Evolutionary conservation across 2,113 vertebrate species (phyloP).

Genomic region (Ifrita kowaldi): DNA sequence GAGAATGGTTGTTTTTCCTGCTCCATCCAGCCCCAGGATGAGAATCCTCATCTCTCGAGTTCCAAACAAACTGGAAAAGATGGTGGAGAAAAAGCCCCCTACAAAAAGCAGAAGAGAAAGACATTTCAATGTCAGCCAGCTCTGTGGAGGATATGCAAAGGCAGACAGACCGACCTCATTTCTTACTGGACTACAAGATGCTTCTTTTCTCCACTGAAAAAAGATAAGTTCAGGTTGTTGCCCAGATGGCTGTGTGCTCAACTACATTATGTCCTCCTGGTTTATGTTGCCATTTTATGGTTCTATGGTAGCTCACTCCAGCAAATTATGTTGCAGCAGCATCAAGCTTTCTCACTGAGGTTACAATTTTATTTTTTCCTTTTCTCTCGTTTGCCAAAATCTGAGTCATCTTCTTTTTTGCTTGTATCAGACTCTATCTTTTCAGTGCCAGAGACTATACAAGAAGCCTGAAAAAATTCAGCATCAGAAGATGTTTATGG

Average conservation of each 20-base stretch:
- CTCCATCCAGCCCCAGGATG: constrained; percentile 94
- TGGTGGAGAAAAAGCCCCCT: constrained; percentile 95
- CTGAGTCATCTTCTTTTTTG: not conserved
- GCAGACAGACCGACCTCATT: not conserved
- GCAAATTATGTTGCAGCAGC: not conserved
- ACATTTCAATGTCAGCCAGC: not conserved
- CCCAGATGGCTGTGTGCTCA: not conserved
- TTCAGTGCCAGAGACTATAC: not conserved
- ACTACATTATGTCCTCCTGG: not conserved
- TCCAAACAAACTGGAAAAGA: constrained; percentile 94
- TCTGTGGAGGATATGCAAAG: fast-evolving
- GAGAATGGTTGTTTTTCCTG: constrained; percentile 96
- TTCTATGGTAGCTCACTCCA: not conserved
- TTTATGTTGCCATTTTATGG: not conserved
- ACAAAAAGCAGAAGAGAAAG: not conserved
- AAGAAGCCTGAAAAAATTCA: not conserved
- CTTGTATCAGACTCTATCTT: not conserved
- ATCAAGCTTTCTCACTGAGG: not conserved
- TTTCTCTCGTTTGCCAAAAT: not conserved
- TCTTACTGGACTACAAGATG: not conserved
- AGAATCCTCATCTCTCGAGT: constrained; percentile 98
- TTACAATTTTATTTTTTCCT: not conserved
- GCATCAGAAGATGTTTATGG: not conserved
- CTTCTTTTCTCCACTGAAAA: not conserved
- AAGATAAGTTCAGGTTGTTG: not conserved